phyloP scores from a whole-genome alignment of 2,113 vertebrate species.

The Pelvicachromis taeniatus region DNA sequence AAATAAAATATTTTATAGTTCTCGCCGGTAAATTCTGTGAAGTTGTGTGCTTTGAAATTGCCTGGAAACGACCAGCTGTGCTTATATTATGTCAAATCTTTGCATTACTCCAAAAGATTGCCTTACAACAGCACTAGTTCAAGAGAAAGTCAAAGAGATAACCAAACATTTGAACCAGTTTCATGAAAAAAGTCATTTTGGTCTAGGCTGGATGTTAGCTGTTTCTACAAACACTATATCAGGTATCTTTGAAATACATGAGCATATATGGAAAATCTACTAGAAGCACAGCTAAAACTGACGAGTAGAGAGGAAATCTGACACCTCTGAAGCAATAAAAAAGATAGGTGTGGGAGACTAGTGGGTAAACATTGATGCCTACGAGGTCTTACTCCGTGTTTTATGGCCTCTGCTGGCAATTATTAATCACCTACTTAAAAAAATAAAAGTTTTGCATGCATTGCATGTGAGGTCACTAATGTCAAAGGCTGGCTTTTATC shows the following conservation, averaged over 20 bases:
- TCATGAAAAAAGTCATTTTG: neutral
- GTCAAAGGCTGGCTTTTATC: neutral
- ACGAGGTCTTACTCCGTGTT: slow-evolving; percentile 1
- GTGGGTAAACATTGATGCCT: slow-evolving; percentile 44
- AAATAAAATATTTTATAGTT: neutral
- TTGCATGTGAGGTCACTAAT: neutral
- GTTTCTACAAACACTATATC: neutral
- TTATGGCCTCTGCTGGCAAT: slow-evolving; percentile 40
- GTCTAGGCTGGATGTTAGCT: neutral
- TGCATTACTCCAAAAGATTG: neutral
- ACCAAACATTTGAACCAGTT: fast-evolving
- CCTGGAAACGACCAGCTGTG: neutral
- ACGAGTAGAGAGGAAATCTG: neutral
- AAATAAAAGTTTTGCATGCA: neutral
- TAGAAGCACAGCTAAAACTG: neutral
- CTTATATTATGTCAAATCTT: neutral
- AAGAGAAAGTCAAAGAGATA: neutral
- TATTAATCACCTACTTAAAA: slow-evolving; percentile 27
- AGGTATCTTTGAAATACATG: neutral
- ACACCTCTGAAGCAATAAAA: neutral
- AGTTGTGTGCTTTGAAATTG: neutral
- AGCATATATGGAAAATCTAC: neutral
- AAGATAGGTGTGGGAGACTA: neutral
- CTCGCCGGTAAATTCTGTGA: neutral
- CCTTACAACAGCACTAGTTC: neutral